Evolutionary conservation across 2,113 vertebrate species (phyloP).

Genomic region (Pandion haliaetus): DNA sequence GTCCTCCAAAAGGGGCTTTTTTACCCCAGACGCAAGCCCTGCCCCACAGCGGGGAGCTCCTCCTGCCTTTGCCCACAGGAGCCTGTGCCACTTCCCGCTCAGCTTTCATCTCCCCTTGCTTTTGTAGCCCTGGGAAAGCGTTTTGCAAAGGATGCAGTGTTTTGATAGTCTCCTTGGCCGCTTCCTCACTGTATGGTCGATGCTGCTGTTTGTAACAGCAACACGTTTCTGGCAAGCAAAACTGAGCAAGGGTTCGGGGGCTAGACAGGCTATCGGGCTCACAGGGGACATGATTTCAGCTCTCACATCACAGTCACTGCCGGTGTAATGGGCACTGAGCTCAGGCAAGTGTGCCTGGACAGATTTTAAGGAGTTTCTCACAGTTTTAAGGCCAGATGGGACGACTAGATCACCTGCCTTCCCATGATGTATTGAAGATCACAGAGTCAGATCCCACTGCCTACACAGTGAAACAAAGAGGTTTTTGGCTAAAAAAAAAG

Average conservation of each 20-base stretch:
- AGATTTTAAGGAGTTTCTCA: background rate
- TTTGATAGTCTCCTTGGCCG: slow-evolving; percentile 7
- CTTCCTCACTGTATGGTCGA: background rate
- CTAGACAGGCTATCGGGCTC: fast-evolving
- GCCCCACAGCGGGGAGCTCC: background rate
- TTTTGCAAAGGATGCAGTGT: background rate
- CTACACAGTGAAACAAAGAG: background rate
- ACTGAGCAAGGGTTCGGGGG: background rate
- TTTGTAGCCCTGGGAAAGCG: slow-evolving; percentile 16
- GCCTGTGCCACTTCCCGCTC: background rate
- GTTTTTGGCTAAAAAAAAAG: background rate
- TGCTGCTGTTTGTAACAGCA: slow-evolving; percentile 10
- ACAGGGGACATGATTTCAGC: background rate
- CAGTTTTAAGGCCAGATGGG: background rate
- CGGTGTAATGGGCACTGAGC: background rate
- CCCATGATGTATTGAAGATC: no score
- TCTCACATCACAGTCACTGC: background rate
- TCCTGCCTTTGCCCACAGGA: background rate
- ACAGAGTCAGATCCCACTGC: background rate
- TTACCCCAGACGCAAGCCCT: background rate
- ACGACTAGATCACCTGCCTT: background rate
- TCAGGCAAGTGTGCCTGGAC: fast-evolving
- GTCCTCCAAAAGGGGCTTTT: background rate
- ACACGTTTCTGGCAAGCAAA: background rate
- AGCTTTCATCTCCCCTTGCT: slow-evolving; percentile 15